phyloP scores from a whole-genome alignment of 2,113 vertebrate genomes.

The Poeciliopsis prolifica region DNA sequence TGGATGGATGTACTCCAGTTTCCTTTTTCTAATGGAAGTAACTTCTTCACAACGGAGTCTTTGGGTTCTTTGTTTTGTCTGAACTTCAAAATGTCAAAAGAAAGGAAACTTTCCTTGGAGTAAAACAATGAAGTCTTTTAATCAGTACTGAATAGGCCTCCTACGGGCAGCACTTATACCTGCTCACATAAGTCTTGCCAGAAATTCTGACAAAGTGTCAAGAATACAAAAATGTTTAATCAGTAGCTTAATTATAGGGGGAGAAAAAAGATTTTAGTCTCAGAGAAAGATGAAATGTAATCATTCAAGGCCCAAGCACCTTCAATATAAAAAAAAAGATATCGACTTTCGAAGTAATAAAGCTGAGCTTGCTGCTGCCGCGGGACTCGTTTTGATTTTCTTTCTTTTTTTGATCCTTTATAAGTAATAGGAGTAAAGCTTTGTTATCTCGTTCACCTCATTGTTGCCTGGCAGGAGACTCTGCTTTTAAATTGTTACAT shows the following conservation, averaged over 20 bases:
- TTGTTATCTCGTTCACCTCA: constrained; percentile 40
- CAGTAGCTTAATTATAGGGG: constrained; percentile 45
- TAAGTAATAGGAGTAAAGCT: constrained; percentile 49
- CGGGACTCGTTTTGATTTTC: constrained; percentile 46
- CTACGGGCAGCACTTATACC: constrained; percentile 38
- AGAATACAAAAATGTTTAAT: constrained; percentile 42
- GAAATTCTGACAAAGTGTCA: constrained; percentile 43
- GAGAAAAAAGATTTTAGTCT: constrained; percentile 13
- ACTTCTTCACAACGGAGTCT: constrained; percentile 18
- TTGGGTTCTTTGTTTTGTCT: neutral
- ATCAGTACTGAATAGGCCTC: constrained; percentile 50
- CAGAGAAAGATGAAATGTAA: constrained; percentile 16
- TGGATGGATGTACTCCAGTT: neutral
- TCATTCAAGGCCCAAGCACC: constrained; percentile 26
- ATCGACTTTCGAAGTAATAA: constrained; percentile 42
- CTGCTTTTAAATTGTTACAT: constrained; percentile 36
- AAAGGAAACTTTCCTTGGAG: constrained; percentile 25
- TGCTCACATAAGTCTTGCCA: constrained; percentile 47
- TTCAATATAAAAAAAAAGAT: constrained; percentile 38
- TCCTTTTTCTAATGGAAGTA: constrained; percentile 31
- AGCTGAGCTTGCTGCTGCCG: constrained; percentile 34
- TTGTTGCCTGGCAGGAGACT: constrained; percentile 44
- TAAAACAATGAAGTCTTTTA: constrained; percentile 48
- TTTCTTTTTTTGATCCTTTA: constrained; percentile 19
- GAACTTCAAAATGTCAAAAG: constrained; percentile 31